Base-by-base conservation (phyloP, 2,888 invertebrate genomes). In the Ptycholaimellus sp. region DNA sequence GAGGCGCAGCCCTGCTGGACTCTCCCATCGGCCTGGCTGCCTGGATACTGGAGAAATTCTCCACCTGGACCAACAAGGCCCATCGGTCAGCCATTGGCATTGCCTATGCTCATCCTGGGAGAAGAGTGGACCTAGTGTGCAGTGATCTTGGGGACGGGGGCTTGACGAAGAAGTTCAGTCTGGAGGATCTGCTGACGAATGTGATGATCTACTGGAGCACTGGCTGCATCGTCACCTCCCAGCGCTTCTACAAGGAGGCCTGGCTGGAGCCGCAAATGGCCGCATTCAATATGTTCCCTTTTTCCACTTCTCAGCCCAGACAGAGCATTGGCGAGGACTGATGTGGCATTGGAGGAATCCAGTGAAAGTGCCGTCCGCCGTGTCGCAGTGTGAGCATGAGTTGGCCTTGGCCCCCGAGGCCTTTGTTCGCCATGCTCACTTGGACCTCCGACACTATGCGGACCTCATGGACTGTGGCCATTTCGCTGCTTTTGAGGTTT, bases 11-110 rank as follows among this genome's bases (percentile, higher is more conserved):
- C 1, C 57, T 82, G 23, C 62, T 68, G 16, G 74, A 78, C 46
- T 74, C 76, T 1, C 85, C 87, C 0, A 69, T 74, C 1, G 83
- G 81, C 1, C 60, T 87, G 40, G 81, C 81, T 1, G 77, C 77
- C 0, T 87, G 83, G 51, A 75, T 85, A 36, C 59, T 87, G 11
- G 83, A 87, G 51, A 85, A 83, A 57, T 82, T 80, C 61, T 71
- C 73, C 11, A 69, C 71, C 0, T 74, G 76, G 73, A 76, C 75
- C 0, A 67, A 72, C 54, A 53, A 55, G 0, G 54, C 58, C 0
- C n/a, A n/a, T n/a, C n/a, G n/a, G n/a, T n/a, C n/a, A n/a, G n/a
- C n/a, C n/a, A n/a, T n/a, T n/a, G n/a, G n/a, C n/a, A n/a, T n/a
- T n/a, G n/a, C n/a, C n/a, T n/a, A n/a, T n/a, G n/a, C n/a, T n/a